Percentiles rank a stretch among this genome's conserved stretches.
phyloP scores from a whole-genome alignment of 2,113 vertebrate genomes.

The Xenopus tropicalis region DNA sequence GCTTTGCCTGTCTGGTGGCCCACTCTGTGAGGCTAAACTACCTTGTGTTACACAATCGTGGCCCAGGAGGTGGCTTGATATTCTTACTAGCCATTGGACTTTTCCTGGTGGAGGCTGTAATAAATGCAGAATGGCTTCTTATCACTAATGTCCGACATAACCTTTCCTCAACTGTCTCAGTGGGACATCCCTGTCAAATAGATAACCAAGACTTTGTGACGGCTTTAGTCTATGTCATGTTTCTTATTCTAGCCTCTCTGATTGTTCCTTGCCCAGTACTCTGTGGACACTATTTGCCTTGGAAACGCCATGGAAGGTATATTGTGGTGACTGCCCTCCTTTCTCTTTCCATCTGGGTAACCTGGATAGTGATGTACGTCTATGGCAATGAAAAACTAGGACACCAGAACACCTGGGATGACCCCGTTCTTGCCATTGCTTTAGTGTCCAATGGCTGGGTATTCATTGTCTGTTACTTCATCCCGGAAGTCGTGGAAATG shows the following conservation, averaged over 20 bases:
- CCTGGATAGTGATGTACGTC: slow-evolving; percentile 73
- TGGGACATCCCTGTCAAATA: slow-evolving; percentile 21
- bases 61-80: slow-evolving; percentile 34
- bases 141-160: slow-evolving; percentile 33
- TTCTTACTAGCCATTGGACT: slow-evolving; percentile 33
- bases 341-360: slow-evolving; percentile 69
- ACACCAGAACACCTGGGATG: slow-evolving; percentile 67
- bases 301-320: slow-evolving; percentile 37
- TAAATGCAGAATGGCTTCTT: slow-evolving; percentile 39
- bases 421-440: slow-evolving; percentile 68
- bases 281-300: slow-evolving; percentile 34
- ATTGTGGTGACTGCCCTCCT: slow-evolving; percentile 58
- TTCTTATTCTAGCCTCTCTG: slow-evolving; percentile 27
- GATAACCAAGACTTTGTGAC: slow-evolving; percentile 39
- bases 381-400: slow-evolving; percentile 57
- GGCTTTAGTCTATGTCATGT: slow-evolving; percentile 37
- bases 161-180: background rate
- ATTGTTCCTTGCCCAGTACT: slow-evolving; percentile 28
- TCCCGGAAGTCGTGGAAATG: slow-evolving; percentile 31
- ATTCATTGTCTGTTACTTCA: slow-evolving; percentile 51
- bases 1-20: slow-evolving; percentile 38
- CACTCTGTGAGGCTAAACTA: slow-evolving; percentile 39
- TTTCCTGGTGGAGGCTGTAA: slow-evolving; percentile 38
- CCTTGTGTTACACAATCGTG: slow-evolving; percentile 20
- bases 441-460: slow-evolving; percentile 76